Conservation (phyloP, 2,797 vertebrate species). For the Diplodus sargus region DNA sequence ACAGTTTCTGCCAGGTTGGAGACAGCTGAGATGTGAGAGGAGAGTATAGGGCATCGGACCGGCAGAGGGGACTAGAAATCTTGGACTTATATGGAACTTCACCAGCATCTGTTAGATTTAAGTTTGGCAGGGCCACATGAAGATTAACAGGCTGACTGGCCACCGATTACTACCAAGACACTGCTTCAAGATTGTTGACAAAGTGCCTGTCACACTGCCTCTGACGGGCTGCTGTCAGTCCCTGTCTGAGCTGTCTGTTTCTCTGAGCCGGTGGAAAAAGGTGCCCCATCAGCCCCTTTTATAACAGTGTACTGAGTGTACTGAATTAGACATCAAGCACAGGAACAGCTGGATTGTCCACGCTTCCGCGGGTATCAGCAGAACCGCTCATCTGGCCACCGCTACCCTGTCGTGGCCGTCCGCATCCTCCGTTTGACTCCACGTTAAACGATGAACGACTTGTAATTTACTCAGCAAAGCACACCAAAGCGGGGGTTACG, state of each 20-base stretch:
- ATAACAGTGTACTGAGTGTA: conserved; percentile 16
- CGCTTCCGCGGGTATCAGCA: conserved; percentile 67
- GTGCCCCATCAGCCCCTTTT: conserved; percentile 75
- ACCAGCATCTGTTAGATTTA: conserved; percentile 56
- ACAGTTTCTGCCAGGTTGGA: background rate
- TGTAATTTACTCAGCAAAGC: conserved; percentile 70
- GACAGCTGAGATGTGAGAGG: background rate
- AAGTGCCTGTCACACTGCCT: conserved; percentile 44
- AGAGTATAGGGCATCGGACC: background rate
- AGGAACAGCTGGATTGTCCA: conserved; percentile 73
- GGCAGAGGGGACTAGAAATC: conserved; percentile 44
- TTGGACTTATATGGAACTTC: conserved; percentile 54
- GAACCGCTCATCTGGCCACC: conserved; percentile 63
- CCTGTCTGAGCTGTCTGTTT: conserved; percentile 60
- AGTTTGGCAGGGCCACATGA: conserved; percentile 52
- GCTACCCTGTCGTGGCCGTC: conserved; percentile 60
- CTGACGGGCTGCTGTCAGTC: conserved; percentile 64
- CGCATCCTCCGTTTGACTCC: conserved; percentile 61
- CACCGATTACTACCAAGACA: conserved; percentile 66
- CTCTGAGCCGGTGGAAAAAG: conserved; percentile 54
- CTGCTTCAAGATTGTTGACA: conserved; percentile 54
- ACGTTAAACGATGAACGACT: conserved; percentile 69
- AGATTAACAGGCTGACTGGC: conserved; percentile 69
- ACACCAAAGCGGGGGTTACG: conserved; percentile 61
- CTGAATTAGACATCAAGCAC: conserved; percentile 54